phyloP scores from a whole-genome alignment of 2,113 vertebrate genomes.

The Cyanocitta stelleri region DNA sequence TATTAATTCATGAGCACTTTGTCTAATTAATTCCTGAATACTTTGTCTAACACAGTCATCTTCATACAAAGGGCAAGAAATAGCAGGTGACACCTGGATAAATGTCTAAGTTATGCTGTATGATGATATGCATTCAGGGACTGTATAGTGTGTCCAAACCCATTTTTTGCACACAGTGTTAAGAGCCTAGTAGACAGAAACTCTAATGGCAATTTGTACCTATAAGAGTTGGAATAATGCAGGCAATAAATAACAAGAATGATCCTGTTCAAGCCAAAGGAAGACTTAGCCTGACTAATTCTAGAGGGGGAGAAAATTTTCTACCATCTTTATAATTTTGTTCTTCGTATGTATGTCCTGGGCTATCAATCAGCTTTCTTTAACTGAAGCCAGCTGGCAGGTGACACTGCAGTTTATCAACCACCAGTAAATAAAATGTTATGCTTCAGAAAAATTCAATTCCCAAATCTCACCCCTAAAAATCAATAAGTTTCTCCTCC shows the following conservation, averaged over 20 bases:
- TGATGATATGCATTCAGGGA: background rate
- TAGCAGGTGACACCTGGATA: background rate
- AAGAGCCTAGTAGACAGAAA: background rate
- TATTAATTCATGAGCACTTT: background rate
- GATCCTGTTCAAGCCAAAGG: background rate
- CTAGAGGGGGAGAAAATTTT: background rate
- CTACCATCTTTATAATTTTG: background rate
- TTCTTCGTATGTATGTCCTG: background rate
- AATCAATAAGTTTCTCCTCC: constrained; percentile 2
- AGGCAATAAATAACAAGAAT: background rate
- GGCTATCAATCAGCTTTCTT: background rate
- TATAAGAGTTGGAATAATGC: background rate
- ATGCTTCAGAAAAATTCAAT: constrained; percentile 21
- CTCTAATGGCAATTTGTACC: background rate
- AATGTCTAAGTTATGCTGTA: background rate
- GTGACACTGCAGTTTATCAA: constrained; percentile 11
- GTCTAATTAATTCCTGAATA: too few species aligned
- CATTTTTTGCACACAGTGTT: background rate
- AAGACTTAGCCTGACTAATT: background rate
- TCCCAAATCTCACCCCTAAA: constrained; percentile 1
- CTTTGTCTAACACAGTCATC: background rate
- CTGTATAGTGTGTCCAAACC: background rate
- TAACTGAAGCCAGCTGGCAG: background rate
- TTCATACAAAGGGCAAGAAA: background rate
- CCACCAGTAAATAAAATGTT: constrained; percentile 21